Conservation (phyloP, 1,140 invertebrate species). For the Saxidomus purpurata region DNA sequence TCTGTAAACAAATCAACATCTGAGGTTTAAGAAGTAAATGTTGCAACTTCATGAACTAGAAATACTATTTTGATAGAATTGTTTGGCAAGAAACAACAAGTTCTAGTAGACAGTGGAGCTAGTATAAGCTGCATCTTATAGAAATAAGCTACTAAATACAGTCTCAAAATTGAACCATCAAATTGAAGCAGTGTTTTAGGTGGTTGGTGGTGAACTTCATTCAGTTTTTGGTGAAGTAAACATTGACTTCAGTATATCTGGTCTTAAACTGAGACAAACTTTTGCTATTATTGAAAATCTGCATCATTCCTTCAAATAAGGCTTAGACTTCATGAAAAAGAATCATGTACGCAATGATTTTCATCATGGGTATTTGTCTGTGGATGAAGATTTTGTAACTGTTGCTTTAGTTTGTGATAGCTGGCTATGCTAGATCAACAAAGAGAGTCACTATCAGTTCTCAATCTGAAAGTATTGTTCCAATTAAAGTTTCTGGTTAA, state of each 20-base stretch:
- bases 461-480: constrained; percentile 43
- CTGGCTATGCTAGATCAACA: constrained; percentile 52
- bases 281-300: constrained; percentile 60
- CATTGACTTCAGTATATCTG: neutral
- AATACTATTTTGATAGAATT: constrained; percentile 56
- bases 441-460: constrained; percentile 26
- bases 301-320: constrained; percentile 64
- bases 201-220: constrained; percentile 31
- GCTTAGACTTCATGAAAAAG: constrained; percentile 61
- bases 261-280: neutral
- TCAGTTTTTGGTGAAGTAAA: neutral
- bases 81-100: constrained; percentile 18
- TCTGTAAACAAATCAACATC: too few relatives aligned
- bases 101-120: constrained; percentile 64
- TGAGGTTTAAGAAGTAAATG: neutral
- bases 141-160: neutral
- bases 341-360: constrained; percentile 49
- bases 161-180: neutral
- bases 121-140: constrained; percentile 40
- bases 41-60: constrained; percentile 34
- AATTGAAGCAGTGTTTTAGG: neutral
- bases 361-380: constrained; percentile 5
- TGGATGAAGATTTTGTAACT: constrained; percentile 25
- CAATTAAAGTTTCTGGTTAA: constrained; percentile 25
- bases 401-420: constrained; percentile 17